These are phyloP conservation scores for Pachliopta kotzebuea DNA, from an alignment of 2,888 invertebrate genomes.

Conservation along the genomic window DNA sequence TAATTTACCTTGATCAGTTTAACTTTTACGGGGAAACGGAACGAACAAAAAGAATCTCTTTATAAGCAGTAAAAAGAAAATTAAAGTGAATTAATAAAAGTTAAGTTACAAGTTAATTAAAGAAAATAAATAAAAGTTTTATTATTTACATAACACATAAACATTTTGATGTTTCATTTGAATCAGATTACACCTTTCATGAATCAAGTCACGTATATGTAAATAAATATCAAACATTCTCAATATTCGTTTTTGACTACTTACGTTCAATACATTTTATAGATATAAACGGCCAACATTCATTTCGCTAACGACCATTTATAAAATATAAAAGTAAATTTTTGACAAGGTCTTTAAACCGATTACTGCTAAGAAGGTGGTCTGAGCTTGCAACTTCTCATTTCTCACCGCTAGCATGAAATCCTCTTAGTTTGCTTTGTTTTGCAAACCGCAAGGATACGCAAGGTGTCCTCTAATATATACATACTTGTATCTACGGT, in stretches of 20 bases:
- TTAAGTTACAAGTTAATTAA: too few relatives aligned
- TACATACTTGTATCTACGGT: conserved; percentile 10
- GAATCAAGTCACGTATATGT: background rate
- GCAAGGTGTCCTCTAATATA: conserved; percentile 23
- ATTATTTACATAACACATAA: too few relatives aligned
- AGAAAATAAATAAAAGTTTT: too few relatives aligned
- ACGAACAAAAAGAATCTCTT: too few relatives aligned
- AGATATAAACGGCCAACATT: conserved; percentile 34
- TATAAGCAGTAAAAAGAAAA: too few relatives aligned
- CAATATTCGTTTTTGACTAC: background rate
- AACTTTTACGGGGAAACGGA: too few relatives aligned
- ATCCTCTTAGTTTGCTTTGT: conserved; percentile 48
- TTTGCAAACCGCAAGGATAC: conserved; percentile 39
- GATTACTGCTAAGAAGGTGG: conserved; percentile 76
- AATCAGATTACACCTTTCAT: background rate
- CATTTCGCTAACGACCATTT: conserved; percentile 49
- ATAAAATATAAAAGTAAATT: conserved; percentile 56
- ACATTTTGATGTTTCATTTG: too few relatives aligned
- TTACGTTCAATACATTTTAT: conserved; percentile 20
- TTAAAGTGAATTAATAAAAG: too few relatives aligned
- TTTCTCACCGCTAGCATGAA: conserved; percentile 28
- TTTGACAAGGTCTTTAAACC: conserved; percentile 67
- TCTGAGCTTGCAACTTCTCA: conserved; percentile 43
- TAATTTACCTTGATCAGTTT: too few relatives aligned
- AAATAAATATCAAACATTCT: background rate